Evolutionary conservation across 2,797 vertebrate species (phyloP).

Genomic region (Pangasius krempfi): DNA sequence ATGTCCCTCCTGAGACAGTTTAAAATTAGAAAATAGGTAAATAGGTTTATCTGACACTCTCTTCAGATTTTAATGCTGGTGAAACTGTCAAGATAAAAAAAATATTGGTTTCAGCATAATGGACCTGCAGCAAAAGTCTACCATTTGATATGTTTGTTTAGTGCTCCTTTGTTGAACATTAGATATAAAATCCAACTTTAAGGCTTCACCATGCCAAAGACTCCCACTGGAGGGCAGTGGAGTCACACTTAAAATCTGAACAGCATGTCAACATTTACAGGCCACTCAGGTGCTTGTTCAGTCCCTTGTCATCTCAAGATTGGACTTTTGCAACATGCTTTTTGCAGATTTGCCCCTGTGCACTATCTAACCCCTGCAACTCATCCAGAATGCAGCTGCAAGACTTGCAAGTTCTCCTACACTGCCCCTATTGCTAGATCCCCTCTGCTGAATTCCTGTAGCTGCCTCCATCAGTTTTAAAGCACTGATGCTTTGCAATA

Average conservation of each 20-base stretch:
- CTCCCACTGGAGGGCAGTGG: constrained; percentile 55
- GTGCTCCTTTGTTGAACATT: not conserved
- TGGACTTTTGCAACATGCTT: not conserved
- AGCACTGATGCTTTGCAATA: not conserved
- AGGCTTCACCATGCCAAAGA: not conserved
- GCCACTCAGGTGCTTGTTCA: not conserved
- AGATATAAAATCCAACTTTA: not conserved
- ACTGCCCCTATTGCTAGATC: not conserved
- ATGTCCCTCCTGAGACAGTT: not conserved
- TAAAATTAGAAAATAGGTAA: not conserved
- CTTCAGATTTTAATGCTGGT: not conserved
- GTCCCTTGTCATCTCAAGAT: not conserved
- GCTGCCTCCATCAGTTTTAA: not conserved
- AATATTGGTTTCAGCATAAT: not conserved
- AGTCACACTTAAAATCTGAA: constrained; percentile 8
- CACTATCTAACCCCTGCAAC: not conserved
- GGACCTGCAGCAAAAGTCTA: not conserved
- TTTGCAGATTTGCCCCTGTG: not conserved
- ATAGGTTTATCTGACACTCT: not conserved
- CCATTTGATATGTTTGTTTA: not conserved
- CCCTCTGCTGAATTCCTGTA: not conserved
- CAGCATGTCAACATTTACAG: not conserved
- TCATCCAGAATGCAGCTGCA: not conserved
- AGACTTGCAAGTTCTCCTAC: not conserved
- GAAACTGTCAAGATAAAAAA: not conserved